A percentile compares a stretch with the other conserved stretches of the same genome.
Evolutionary conservation across 2,113 vertebrate genomes (phyloP).

Genomic region (Gorsachius goisagi): DNA sequence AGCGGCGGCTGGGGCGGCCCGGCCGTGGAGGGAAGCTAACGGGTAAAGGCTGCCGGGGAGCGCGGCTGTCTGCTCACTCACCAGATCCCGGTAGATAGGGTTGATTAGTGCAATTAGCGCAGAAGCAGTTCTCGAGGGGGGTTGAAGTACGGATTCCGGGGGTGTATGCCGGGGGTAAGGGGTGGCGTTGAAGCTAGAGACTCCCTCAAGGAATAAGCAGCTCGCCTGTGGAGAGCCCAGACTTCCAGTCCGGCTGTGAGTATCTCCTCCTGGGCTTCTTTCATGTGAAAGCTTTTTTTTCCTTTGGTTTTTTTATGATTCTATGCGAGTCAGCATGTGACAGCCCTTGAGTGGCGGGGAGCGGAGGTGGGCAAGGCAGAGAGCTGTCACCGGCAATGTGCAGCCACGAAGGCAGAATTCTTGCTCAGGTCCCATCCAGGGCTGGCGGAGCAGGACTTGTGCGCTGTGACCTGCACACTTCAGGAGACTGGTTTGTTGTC

Average conservation of each 20-base stretch:
- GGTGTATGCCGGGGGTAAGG: too few relatives aligned
- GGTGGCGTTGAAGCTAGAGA: fast-evolving
- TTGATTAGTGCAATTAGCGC: fast-evolving
- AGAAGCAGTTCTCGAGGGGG: not conserved
- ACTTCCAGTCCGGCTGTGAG: fast-evolving
- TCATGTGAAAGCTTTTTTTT: fast-evolving
- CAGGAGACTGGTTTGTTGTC: fast-evolving
- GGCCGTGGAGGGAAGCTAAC: not conserved
- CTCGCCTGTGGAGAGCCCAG: not conserved
- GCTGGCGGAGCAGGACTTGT: not conserved
- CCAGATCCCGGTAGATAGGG: fast-evolving
- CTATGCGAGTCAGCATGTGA: not conserved
- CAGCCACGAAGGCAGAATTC: not conserved
- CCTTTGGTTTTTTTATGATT: too few relatives aligned
- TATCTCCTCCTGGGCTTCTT: not conserved
- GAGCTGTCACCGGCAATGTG: not conserved
- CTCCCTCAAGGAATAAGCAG: not conserved
- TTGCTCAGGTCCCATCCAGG: fast-evolving
- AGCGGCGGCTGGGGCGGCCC: not conserved
- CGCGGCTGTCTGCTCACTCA: not conserved
- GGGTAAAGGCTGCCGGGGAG: not conserved
- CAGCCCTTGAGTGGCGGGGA: not conserved
- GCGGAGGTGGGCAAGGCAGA: not conserved
- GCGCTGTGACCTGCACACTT: not conserved
- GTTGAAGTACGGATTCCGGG: fast-evolving